Base-by-base conservation (phyloP, 2,113 vertebrate species). In the Ammodytes dubius region DNA sequence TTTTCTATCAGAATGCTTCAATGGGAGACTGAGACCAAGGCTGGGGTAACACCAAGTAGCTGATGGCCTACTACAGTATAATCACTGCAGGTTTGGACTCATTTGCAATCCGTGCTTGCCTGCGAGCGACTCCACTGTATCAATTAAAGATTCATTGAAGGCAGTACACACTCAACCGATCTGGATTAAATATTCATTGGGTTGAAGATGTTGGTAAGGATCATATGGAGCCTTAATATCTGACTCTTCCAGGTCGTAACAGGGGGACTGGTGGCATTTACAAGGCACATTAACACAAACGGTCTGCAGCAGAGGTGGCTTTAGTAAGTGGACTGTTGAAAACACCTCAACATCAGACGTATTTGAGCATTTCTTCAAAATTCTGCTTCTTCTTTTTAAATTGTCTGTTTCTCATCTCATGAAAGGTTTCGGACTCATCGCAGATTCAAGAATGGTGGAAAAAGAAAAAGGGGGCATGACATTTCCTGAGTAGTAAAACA, bases 131-230 rank as follows among this genome's bases (percentile, higher is more conserved):
- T 79, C 19, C 3, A 74, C 86, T 86, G 83, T 84, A 83, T 88
- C 81, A 93, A 92, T 93, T 88, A 92, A 92, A 90, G 75, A 91
- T 91, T 84, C 78, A 93, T 71, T 59, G 74, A 78, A 87, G 70
- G 73, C 70, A 37, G 54, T 35, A 69, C 81, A 87, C 85, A 88
- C 84, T 87, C 87, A 85, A 84, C 69, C 9, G 60, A 88, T 82
- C 81, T 37, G 81, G 83, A 91, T 93, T 81, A 91, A 93, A 92
- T 90, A 92, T 92, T 90, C 69, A 93, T 87, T 15, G 73, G n/a
- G 58, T 27, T 27, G 27, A 81, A 81, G 89, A 89, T 85, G 83
- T 79, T 80, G 85, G 84, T 86, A 61, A 49, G 86, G 83, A 84
- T 90, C 82, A 67, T 79, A 74, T 82, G 82, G 77, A 87, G 82